Percentiles rank a stretch among this genome's conserved stretches.
These are phyloP conservation scores for Tenodera sinensis DNA, from an alignment of 2,888 invertebrate species.

Conservation along the genomic window DNA sequence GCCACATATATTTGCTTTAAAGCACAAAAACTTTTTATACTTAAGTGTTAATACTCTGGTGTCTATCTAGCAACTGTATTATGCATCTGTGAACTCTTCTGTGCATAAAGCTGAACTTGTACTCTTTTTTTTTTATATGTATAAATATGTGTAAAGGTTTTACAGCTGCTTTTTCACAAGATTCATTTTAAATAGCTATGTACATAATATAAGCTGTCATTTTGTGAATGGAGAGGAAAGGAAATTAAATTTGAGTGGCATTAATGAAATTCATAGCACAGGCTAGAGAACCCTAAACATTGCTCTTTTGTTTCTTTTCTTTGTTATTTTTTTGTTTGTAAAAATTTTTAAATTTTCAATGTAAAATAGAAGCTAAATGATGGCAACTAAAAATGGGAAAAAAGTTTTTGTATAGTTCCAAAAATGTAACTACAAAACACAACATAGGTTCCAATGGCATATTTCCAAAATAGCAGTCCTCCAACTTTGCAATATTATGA, in stretches of 20 bases:
- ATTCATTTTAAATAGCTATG: neutral
- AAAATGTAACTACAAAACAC: too few species aligned
- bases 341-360: too few species aligned
- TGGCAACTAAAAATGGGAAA: too few species aligned
- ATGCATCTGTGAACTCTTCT: neutral
- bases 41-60: neutral
- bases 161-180: neutral
- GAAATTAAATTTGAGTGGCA: neutral
- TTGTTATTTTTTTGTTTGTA: too few species aligned
- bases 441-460: too few species aligned
- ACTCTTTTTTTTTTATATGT: neutral
- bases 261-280: too few species aligned
- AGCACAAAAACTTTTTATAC: neutral
- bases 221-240: neutral
- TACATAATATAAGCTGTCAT: neutral
- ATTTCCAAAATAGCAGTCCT: too few species aligned
- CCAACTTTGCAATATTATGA: too few species aligned
- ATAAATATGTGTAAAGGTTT: neutral
- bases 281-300: too few species aligned
- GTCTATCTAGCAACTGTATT: neutral
- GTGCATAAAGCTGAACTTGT: neutral
- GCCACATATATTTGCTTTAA: neutral
- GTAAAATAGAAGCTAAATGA: too few species aligned
- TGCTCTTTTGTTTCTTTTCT: too few species aligned
- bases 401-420: too few species aligned